Base-by-base conservation (phyloP, 2,113 vertebrate genomes). In the Rhegmatorhina hoffmannsi region DNA sequence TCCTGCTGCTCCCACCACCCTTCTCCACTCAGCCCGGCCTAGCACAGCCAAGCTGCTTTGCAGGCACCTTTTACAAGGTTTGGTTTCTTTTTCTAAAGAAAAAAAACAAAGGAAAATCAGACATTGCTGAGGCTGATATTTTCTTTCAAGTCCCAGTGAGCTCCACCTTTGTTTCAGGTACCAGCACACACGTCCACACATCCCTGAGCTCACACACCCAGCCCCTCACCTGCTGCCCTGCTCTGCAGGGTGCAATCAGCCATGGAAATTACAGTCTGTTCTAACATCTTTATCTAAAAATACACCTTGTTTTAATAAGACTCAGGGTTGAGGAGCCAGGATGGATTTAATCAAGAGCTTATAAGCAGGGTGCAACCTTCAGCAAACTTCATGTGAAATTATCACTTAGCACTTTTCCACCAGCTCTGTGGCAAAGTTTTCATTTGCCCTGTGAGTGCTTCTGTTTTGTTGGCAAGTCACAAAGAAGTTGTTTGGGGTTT, bases 381-480 rank as follows among this genome's bases (percentile, higher is more conserved):
- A 90, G 78, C 75, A 90, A 95, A 91, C 72, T 76, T 50, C 6
- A 3, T 49, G 63, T 84, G 89, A 92, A 95, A 89, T 94, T 84
- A 88, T 67, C 58, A 17, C 47, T 86, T 92, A 68, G 53, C 5
- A 0, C 75, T 74, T 96, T 92, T 79, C 77, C 46, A 28, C 87
- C 58, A 79, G 13, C 40, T 66, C 3, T 6, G 46, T 31, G 60
- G 53, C 36, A 53, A 92, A 89, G 56, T 74, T 92, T 80, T 72
- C 34, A 78, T 92, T 82, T 69, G 63, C 64, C 33, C 23, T 38
- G 26, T 47, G 56, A 92, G 75, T 67, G 53, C 17, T 90, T 81
- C 80, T 92, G 34, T 77, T 91, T 92, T 88, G 86, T 81, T 73
- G 58, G 47, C 46, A 91, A 91, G 50, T 43, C 36, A 87, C 28